Evolutionary conservation across 37 sponge, comb jelly and placozoan genomes (phyloP), one percentile per base, ranked within the genome.

Genomic region (Axinella damicornis): DNA sequence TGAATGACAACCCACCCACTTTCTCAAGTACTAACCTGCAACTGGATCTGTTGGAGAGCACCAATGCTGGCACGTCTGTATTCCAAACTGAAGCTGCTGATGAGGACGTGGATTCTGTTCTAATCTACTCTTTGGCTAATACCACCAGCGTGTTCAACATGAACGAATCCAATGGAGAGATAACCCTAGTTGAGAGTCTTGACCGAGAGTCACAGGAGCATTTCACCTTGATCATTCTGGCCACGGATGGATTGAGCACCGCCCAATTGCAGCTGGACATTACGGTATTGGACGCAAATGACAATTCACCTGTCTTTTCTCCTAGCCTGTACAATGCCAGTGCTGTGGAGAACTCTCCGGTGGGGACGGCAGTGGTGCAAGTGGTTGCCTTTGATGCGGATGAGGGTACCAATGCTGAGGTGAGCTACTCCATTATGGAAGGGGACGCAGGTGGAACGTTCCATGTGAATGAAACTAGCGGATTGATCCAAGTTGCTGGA

Each of bases 341-440:
- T 63, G 58, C 81, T 1, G 60, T 25, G 61, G 91, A 91, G 37
- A 80, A 80, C 41, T 28, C 77, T 28, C 65, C 86, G 9, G 22
- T 75, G 4, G 83, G 83, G 14, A 79, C 77, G 13, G 6, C 12
- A 2, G 54, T 79, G 14, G 33, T 64, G 21, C 36, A 6, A n/a
- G 80, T 88, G 5, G 13, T 46, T 12, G 93, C 93, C 37, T 55
- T 30, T 1, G 93, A 92, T 80, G 39, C 1, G 12, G 93, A 92
- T 69, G 31, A 18, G 2, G 93, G 93, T 25, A 53, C 35, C 37
- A 83, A 80, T 70, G 85, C 79, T 65, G 54, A 79, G 12, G 34
- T 90, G 62, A 71, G 75, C 0, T 90, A 77, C 40, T 16, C 40
- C 18, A 85, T 85, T 53, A 70, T 53, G 22, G 73, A 53, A 2